A percentile compares a stretch with the other conserved stretches of the same genome.
Conservation (phyloP, 30 jellyfish, hydroid and myxozoan species). For the Turritopsis dohrnii region DNA sequence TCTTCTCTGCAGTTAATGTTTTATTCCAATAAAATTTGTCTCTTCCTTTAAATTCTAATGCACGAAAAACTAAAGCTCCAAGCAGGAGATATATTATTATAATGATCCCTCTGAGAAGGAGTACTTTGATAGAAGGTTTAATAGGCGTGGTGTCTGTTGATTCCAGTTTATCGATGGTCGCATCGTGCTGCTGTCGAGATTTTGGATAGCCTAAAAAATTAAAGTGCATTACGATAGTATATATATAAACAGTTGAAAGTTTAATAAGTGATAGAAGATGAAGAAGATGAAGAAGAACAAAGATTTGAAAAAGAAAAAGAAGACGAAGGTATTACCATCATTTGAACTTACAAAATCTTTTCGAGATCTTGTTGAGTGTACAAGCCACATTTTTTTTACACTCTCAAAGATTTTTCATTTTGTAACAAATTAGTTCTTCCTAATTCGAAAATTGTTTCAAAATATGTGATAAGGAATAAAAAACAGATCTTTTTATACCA, state of each 20-base stretch:
- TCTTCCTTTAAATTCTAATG: conserved; percentile 50
- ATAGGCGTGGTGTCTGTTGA: conserved; percentile 20
- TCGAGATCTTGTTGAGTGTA: neutral
- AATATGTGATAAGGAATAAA: neutral
- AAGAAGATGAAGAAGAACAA: no score
- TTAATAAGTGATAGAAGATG: neutral
- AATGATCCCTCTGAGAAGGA: conserved; percentile 60
- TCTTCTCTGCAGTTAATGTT: conserved; percentile 21
- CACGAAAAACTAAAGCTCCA: conserved; percentile 89
- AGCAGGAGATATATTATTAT: conserved; percentile 64
- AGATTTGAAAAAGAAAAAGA: no score
- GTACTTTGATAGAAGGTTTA: conserved; percentile 74
- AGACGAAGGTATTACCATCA: neutral
- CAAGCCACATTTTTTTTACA: neutral
- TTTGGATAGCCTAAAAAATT: conserved; percentile 31
- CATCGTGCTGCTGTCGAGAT: conserved; percentile 35
- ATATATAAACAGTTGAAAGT: neutral
- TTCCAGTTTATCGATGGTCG: conserved; percentile 28
- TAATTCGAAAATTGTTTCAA: no score
- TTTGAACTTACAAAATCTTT: neutral
- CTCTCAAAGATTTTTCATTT: neutral
- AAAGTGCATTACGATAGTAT: neutral
- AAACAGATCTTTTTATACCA: neutral
- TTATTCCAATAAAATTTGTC: conserved; percentile 51
- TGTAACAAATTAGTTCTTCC: neutral